Conservation (phyloP, 2,113 vertebrate genomes). For the Turnix velox region DNA sequence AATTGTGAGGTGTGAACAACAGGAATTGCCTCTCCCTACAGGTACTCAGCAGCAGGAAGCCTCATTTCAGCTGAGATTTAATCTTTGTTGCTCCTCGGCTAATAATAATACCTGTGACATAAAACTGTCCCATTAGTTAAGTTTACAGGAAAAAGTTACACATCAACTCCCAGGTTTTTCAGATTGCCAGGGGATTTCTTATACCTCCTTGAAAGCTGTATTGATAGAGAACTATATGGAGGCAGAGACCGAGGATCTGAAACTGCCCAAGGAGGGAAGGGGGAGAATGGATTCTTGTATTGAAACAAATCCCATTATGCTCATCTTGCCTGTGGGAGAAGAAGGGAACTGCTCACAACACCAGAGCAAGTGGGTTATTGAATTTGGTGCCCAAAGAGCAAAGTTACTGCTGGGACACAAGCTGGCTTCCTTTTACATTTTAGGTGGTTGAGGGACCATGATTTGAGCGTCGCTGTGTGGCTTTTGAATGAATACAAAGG, state of each 20-base stretch:
- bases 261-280: not conserved
- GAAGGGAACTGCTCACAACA: not conserved
- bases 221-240: not conserved
- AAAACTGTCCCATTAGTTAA: not conserved
- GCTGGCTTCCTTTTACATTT: slow-evolving; percentile 19
- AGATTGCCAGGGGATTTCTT: not conserved
- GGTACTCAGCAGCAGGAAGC: not conserved
- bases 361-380: not conserved
- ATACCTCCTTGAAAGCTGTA: not conserved
- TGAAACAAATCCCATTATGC: not conserved
- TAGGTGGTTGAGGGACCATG: slow-evolving; percentile 43
- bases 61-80: not conserved
- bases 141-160: not conserved
- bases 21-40: not conserved
- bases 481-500: slow-evolving; percentile 66
- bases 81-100: not conserved
- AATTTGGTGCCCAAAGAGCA: not conserved
- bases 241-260: not conserved
- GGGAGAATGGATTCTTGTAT: not conserved
- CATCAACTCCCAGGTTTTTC: not conserved
- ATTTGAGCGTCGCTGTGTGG: slow-evolving; percentile 29
- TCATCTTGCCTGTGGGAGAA: not conserved
- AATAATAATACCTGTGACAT: not conserved
- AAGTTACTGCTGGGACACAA: slow-evolving; percentile 9
- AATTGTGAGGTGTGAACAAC: not conserved